Conservation (phyloP, 2,888 invertebrate genomes). For the Lysandra bellargus region DNA sequence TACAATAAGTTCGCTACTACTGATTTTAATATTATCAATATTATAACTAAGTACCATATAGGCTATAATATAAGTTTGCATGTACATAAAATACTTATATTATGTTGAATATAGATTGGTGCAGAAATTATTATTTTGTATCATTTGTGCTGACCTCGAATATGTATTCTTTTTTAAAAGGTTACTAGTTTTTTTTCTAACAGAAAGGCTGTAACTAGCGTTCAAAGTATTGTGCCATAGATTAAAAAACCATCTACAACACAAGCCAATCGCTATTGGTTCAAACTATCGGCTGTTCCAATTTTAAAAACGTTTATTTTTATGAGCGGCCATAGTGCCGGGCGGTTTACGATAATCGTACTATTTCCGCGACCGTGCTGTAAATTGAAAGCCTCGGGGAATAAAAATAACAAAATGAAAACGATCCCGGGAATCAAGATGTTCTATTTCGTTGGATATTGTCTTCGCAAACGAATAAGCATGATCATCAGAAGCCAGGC, state of each 20-base stretch:
- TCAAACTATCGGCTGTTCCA: constrained; percentile 4
- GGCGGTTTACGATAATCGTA: constrained; percentile 44
- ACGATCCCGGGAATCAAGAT: constrained; percentile 61
- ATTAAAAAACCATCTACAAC: not conserved
- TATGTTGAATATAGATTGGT: no score
- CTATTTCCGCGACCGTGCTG: constrained; percentile 48
- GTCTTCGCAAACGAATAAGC: not conserved
- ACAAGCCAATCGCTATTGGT: not conserved
- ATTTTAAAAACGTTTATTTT: constrained; percentile 29
- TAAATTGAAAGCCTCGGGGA: constrained; percentile 60
- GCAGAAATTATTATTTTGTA: no score
- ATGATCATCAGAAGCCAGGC: not conserved
- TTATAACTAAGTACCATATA: no score
- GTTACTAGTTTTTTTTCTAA: no score
- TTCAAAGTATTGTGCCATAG: no score
- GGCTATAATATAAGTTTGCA: no score
- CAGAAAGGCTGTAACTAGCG: no score
- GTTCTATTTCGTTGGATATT: constrained; percentile 44
- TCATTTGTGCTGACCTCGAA: no score
- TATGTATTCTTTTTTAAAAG: no score
- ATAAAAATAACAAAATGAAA: constrained; percentile 68
- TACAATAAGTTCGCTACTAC: no score
- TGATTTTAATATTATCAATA: no score
- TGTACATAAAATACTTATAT: no score
- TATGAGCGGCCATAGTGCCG: constrained; percentile 26